Percentiles rank a stretch among this genome's conserved stretches.
phyloP scores from a whole-genome alignment of 2,888 invertebrate genomes.

The Atherix ibis region DNA sequence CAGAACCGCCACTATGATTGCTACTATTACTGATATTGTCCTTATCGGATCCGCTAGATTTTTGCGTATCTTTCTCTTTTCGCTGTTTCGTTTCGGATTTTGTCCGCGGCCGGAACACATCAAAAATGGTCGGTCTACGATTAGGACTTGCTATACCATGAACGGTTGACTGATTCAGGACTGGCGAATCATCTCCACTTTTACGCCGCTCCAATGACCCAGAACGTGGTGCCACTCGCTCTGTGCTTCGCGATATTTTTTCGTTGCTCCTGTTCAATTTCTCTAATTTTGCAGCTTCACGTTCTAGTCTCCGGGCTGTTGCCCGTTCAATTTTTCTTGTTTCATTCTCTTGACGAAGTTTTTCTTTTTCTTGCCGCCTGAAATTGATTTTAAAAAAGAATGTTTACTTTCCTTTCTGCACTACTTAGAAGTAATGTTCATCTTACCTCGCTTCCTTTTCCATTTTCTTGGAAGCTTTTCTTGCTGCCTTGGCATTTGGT shows the following conservation, averaged over 20 bases:
- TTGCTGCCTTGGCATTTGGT: constrained; percentile 30
- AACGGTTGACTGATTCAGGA: constrained; percentile 32
- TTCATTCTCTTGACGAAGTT: constrained; percentile 28
- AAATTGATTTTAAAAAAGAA: too few relatives aligned
- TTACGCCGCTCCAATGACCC: constrained; percentile 30
- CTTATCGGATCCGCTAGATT: constrained; percentile 17
- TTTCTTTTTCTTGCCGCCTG: constrained; percentile 31
- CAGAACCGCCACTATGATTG: constrained; percentile 17
- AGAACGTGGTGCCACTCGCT: constrained; percentile 27
- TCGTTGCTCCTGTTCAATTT: constrained; percentile 30
- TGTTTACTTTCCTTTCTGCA: too few relatives aligned
- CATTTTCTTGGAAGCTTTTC: constrained; percentile 30
- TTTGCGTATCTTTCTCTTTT: constrained; percentile 16
- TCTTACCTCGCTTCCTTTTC: constrained; percentile 30
- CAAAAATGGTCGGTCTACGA: constrained; percentile 58
- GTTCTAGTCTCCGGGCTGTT: constrained; percentile 28
- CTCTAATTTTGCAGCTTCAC: constrained; percentile 31
- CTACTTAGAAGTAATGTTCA: too few relatives aligned
- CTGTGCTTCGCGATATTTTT: constrained; percentile 32
- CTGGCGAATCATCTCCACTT: constrained; percentile 32
- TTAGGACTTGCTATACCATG: constrained; percentile 47
- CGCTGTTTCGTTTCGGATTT: constrained; percentile 50
- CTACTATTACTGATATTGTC: constrained; percentile 26
- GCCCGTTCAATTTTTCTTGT: constrained; percentile 31
- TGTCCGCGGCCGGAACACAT: constrained; percentile 62